These are phyloP conservation scores for Frieseomelitta varia DNA, from an alignment of 1,140 invertebrate species.

Conservation along the genomic window DNA sequence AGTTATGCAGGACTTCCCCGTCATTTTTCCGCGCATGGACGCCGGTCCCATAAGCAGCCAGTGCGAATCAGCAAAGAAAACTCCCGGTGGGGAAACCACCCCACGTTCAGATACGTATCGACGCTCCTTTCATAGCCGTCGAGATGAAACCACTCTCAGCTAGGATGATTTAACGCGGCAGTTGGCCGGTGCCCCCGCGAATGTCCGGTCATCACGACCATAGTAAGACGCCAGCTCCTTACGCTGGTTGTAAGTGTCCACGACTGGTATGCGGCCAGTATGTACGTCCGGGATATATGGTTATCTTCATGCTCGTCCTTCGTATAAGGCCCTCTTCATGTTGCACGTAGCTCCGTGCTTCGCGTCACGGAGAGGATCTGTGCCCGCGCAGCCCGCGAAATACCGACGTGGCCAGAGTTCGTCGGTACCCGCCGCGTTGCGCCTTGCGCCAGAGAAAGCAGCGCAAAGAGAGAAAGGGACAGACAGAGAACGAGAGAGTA, in stretches of 20 bases:
- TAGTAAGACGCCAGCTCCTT: conserved; percentile 57
- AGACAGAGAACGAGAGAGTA: conserved; percentile 7
- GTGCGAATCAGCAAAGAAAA: conserved; percentile 8
- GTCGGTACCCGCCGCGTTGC: neutral
- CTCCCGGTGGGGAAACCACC: neutral
- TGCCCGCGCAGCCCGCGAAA: conserved; percentile 55
- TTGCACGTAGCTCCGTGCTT: conserved; percentile 18
- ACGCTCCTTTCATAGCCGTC: conserved; percentile 33
- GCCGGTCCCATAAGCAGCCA: conserved; percentile 47
- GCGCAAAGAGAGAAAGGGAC: neutral
- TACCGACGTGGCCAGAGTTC: conserved; percentile 53
- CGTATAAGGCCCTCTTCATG: conserved; percentile 46
- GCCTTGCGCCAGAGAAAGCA: neutral
- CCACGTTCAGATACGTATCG: conserved; percentile 28
- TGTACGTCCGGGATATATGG: conserved; percentile 69
- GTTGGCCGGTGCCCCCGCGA: conserved; percentile 54
- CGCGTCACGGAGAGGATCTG: conserved; percentile 34
- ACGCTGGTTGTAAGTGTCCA: conserved; percentile 71
- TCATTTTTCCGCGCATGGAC: conserved; percentile 4
- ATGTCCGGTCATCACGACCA: conserved; percentile 53
- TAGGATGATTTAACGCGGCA: conserved; percentile 67
- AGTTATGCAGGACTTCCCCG: neutral
- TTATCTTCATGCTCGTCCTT: conserved; percentile 62
- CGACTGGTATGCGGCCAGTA: conserved; percentile 70
- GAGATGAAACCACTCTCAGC: conserved; percentile 39